Evolutionary conservation across 2,113 vertebrate genomes (phyloP), one percentile per base, ranked within the genome.

Genomic region (Cottus gobio): DNA sequence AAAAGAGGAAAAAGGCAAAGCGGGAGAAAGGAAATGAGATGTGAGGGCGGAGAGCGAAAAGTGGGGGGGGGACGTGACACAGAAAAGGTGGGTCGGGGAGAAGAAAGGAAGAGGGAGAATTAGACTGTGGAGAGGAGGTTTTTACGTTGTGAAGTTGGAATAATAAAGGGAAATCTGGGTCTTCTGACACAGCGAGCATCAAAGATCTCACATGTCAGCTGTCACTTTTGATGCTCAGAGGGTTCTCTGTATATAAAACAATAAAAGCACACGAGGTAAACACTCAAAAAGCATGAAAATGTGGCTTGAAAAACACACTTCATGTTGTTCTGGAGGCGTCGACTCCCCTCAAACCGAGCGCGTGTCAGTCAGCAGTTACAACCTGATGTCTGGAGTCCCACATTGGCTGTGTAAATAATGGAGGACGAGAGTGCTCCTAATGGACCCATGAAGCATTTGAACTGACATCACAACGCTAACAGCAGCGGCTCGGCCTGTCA

Each of bases 371-470:
- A 79, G 34, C 42, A 48, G 46, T 10, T 57, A n/a, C 63, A 71
- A 30, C 44, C 24, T 37, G 37, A 31, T 31, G 70, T 60, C 56
- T 85, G 61, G 73, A 86, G 65, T 66, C 64, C 26, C 42, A 30
- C 28, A 28, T 9, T 44, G 64, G 7, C 54, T 56, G 60, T 73
- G 87, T 90, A 85, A 92, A 92, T 91, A 90, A 89, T 90, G 67
- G 81, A 87, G 61, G 42, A 85, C 31, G 63, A 52, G 71, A 73
- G 75, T 56, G 68, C 75, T 80, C 79, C 81, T 90, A 86, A 86
- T 89, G 87, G 87, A 77, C 34, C 77, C 58, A n/a, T 82, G 62
- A 89, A 84, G 57, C 50, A 84, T 83, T 69, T 77, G 77, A 84
- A 87, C 66, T 48, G 75, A 82, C 71, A 83, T 72, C 44, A 30